phyloP scores from a whole-genome alignment of 2,113 vertebrate species.

The Gymnobelideus leadbeateri region DNA sequence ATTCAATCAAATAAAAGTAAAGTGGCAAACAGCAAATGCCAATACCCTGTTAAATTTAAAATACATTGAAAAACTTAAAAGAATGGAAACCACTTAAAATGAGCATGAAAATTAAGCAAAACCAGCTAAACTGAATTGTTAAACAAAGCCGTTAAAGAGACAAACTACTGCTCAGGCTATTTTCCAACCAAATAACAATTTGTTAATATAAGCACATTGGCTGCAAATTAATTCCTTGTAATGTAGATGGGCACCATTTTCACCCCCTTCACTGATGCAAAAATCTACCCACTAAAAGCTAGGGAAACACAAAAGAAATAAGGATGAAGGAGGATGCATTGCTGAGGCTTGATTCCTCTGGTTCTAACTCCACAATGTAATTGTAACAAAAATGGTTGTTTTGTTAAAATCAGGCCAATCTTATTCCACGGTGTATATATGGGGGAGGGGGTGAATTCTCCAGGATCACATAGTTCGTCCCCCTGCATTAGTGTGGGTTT shows the following conservation, averaged over 20 bases:
- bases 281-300: constrained; percentile 47
- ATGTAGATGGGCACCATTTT: constrained; percentile 63
- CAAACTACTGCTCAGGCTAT: constrained; percentile 64
- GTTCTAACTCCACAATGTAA: neutral
- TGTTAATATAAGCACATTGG: constrained; percentile 76
- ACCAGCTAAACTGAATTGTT: constrained; percentile 69
- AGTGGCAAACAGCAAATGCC: constrained; percentile 35
- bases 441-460: neutral
- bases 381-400: constrained; percentile 57
- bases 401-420: constrained; percentile 56
- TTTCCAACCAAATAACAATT: constrained; percentile 74
- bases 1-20: constrained; percentile 65
- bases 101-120: constrained; percentile 77
- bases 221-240: constrained; percentile 72
- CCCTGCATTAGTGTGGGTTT: constrained; percentile 49
- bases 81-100: constrained; percentile 67
- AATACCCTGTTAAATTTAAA: constrained; percentile 69
- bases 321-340: constrained; percentile 37
- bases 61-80: constrained; percentile 72
- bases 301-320: constrained; percentile 51
- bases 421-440: neutral
- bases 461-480: constrained; percentile 20
- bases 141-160: constrained; percentile 70
- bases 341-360: neutral
- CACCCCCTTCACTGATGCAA: constrained; percentile 46